Conservation (phyloP, 30 jellyfish, hydroid and myxozoan genomes). For the Pelagia noctiluca region DNA sequence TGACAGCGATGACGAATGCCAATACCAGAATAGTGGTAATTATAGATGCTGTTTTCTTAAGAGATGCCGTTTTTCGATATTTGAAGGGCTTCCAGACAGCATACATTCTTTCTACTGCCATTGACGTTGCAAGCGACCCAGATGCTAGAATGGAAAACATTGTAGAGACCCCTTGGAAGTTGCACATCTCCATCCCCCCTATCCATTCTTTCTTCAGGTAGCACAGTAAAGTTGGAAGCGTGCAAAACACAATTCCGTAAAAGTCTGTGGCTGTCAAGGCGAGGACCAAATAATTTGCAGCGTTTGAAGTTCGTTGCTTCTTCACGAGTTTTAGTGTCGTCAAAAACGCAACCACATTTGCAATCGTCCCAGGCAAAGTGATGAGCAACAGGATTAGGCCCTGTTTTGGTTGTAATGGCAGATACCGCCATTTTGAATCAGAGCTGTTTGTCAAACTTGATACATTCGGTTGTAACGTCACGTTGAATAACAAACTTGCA, state of each 20-base stretch:
- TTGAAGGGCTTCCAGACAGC: slow-evolving; percentile 67
- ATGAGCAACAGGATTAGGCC: slow-evolving; percentile 64
- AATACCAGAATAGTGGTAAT: slow-evolving; percentile 10
- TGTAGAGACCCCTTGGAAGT: slow-evolving; percentile 73
- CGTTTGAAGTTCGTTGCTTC: slow-evolving; percentile 40
- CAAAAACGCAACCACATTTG: slow-evolving; percentile 54
- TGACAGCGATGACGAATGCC: slow-evolving; percentile 42
- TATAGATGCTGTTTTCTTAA: slow-evolving; percentile 23
- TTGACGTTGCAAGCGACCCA: slow-evolving; percentile 66
- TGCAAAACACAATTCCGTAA: slow-evolving; percentile 62
- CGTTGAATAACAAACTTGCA: no score
- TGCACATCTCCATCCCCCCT: slow-evolving; percentile 76
- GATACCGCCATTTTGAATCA: slow-evolving; percentile 65
- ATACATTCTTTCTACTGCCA: slow-evolving; percentile 67
- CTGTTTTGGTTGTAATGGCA: slow-evolving; percentile 70
- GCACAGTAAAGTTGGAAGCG: slow-evolving; percentile 68
- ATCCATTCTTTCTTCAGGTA: slow-evolving; percentile 55
- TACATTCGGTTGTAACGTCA: no score
- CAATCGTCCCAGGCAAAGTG: slow-evolving; percentile 50
- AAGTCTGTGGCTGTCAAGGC: slow-evolving; percentile 64
- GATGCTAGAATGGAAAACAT: slow-evolving; percentile 78
- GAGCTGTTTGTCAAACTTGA: no score
- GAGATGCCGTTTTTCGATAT: slow-evolving; percentile 52
- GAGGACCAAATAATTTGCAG: slow-evolving; percentile 43
- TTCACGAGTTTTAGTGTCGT: slow-evolving; percentile 52